Base-by-base conservation (phyloP, 23 tunicate species). In the Ciona savignyi region DNA sequence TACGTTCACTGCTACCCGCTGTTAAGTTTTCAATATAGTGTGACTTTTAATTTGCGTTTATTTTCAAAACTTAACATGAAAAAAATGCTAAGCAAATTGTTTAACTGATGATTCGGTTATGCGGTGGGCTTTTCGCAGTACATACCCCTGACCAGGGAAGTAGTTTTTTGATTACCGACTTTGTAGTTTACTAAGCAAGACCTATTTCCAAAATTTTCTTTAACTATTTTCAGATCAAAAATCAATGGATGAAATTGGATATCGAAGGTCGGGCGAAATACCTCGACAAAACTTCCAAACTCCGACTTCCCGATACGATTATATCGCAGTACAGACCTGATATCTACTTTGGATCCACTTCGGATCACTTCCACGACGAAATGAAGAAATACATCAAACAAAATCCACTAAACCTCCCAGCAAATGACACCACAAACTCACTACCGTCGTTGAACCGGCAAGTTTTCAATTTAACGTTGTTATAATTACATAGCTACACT, bases 301-400 rank as follows among this genome's bases (percentile, higher is more conserved):
- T 23, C 42, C 27, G 29, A 0, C 35, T 82, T 9, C 86, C 83
- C 4, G 95, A 86, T 35, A 86, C 99, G 1, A 75, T 82, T 4
- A 64, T 72, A 2, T 70, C 87, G 0, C 35, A 21, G 11, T 63
- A 84, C 29, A 76, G 82, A n/a, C 99, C 99, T 20, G 99, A 87
- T 65, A 23, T 70, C 25, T 75, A 87, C 62, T 70, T 78, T 3
- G 99, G 99, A 4, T 82, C 99, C 0, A 76, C 70, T 21, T 82
- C 95, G 25, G 99, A 94, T 60, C 62, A 27, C 3, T 94, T 81
- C 63, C 11, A 67, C 6, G 67, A 77, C 61, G 68, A 74, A 29
- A 42, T 80, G 26, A 29, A 70, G n/a, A 30, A 78, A 60, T 90
- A 84, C 74, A 23, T 90, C 67, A 33, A 72, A 30, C 25, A 30